Evolutionary conservation across 23 tunicate genomes (phyloP).

Genomic region (Trididemnum nubilum): DNA sequence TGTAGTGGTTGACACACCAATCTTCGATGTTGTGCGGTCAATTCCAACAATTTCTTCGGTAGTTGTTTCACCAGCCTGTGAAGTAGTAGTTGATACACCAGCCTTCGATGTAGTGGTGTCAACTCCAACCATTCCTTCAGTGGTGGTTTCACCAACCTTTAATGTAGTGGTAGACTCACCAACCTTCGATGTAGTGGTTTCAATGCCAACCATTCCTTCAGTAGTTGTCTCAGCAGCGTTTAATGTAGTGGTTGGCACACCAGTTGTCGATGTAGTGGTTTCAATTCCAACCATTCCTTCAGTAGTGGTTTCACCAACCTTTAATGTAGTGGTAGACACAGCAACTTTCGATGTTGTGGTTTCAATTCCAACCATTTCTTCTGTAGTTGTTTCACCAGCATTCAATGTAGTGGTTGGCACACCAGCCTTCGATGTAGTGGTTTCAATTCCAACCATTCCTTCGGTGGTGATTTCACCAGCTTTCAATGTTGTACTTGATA

Average conservation of each 20-base stretch:
- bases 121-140: conserved; percentile 1
- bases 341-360: conserved; percentile 28
- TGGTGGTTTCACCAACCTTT: conserved; percentile 22
- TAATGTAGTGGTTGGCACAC: neutral
- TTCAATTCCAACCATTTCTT: neutral
- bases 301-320: conserved; percentile 19
- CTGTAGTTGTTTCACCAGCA: conserved; percentile 8
- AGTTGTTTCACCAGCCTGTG: conserved; percentile 22
- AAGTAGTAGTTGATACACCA: conserved; percentile 19
- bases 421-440: conserved; percentile 12
- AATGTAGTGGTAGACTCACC: conserved; percentile 10
- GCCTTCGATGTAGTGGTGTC: conserved; percentile 19
- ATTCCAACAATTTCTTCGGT: conserved; percentile 22
- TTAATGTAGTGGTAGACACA: conserved; percentile 7
- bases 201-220: neutral
- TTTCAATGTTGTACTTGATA: conserved; percentile 8
- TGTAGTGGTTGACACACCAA: conserved; percentile 22
- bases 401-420: neutral
- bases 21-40: conserved; percentile 12
- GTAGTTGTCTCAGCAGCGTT: conserved; percentile 1
- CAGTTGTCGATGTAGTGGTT: conserved; percentile 7
- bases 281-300: neutral
- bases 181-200: conserved; percentile 29
- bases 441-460: neutral
- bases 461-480: conserved; percentile 38